These are phyloP conservation scores for Limonius californicus DNA, from an alignment of 1,140 invertebrate species.

Conservation along the genomic window DNA sequence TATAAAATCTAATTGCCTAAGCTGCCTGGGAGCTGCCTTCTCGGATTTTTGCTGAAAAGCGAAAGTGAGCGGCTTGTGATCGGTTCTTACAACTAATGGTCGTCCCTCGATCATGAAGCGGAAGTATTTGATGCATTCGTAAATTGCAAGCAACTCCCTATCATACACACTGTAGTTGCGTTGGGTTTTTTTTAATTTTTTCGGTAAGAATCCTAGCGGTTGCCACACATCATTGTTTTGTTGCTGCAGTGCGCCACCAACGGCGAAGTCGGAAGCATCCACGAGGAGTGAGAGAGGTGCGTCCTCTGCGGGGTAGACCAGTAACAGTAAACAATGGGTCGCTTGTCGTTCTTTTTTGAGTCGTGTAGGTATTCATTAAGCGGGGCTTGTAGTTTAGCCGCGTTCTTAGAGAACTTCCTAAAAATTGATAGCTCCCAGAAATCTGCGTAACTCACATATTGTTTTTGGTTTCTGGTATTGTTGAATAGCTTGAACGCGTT, in stretches of 20 bases:
- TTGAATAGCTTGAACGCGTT: constrained; percentile 34
- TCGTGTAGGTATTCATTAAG: constrained; percentile 28
- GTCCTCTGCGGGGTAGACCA: constrained; percentile 22
- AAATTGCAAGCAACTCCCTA: constrained; percentile 50
- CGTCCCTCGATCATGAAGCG: constrained; percentile 36
- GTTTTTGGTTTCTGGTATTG: constrained; percentile 38
- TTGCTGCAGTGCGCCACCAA: constrained; percentile 39
- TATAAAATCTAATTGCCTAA: constrained; percentile 39
- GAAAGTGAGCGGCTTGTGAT: constrained; percentile 46
- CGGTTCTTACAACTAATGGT: constrained; percentile 37
- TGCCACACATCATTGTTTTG: not conserved
- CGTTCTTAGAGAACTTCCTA: no score
- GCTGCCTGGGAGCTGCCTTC: no score
- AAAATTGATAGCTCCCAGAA: constrained; percentile 44
- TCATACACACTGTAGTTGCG: constrained; percentile 46
- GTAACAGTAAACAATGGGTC: constrained; percentile 8
- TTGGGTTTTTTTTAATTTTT: constrained; percentile 30
- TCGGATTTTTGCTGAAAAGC: constrained; percentile 37
- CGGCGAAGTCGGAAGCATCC: constrained; percentile 36
- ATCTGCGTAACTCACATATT: constrained; percentile 41
- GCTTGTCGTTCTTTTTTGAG: constrained; percentile 34
- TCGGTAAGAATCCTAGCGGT: constrained; percentile 26
- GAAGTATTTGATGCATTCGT: constrained; percentile 41
- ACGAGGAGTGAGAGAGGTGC: constrained; percentile 20
- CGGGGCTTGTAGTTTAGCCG: not conserved